A percentile compares a stretch with the other conserved stretches of the same genome.
Conservation (phyloP, 2,113 vertebrate species). For the Climacteris rufus region DNA sequence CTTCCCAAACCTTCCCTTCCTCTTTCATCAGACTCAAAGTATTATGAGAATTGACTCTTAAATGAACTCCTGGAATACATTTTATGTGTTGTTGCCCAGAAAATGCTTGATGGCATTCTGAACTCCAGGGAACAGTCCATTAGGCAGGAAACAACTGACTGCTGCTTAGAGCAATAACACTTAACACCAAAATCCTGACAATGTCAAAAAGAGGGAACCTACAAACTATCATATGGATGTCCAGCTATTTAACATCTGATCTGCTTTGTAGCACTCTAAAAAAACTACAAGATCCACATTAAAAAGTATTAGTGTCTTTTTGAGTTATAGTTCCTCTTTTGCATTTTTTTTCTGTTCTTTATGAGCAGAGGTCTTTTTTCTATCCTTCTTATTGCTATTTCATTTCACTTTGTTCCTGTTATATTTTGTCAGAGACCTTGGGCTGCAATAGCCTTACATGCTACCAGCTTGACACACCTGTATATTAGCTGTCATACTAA, state of each 20-base stretch:
- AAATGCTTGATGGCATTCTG: neutral
- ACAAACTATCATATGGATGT: neutral
- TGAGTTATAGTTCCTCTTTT: neutral
- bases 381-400: neutral
- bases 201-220: neutral
- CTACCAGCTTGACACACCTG: neutral
- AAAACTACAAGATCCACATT: neutral
- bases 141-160: neutral
- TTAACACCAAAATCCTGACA: neutral
- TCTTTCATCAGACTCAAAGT: neutral
- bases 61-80: neutral
- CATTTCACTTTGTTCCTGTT: neutral
- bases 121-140: neutral
- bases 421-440: neutral
- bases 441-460: neutral
- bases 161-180: neutral
- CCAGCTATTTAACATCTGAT: neutral
- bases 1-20: no score
- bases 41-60: neutral
- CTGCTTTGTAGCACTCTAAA: neutral
- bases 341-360: neutral
- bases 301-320: neutral
- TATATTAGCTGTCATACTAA: slow-evolving; percentile 34
- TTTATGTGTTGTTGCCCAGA: neutral
- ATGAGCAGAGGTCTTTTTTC: neutral